Percentiles rank a stretch among this genome's conserved stretches.
Conservation (phyloP, 2,113 vertebrate genomes). For the Girardinichthys multiradiatus region DNA sequence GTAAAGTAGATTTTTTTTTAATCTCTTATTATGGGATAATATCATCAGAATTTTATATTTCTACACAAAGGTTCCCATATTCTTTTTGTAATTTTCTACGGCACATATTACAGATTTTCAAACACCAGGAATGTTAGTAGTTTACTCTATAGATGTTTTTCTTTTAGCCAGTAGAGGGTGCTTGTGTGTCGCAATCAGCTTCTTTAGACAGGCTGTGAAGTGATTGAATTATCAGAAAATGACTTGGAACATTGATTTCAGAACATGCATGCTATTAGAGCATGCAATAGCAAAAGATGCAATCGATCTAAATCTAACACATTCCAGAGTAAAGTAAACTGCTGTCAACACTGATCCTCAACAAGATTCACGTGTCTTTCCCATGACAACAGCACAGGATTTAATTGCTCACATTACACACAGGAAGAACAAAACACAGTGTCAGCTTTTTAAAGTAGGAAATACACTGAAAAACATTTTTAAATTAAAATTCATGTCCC, state of each 20-base stretch:
- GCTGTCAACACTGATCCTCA: not conserved
- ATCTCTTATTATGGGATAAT: no score
- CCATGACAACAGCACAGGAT: not conserved
- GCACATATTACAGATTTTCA: not conserved
- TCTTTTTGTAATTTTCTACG: not conserved
- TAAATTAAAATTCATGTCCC: not conserved
- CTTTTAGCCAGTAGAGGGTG: slow-evolving; percentile 66
- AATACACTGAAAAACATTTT: not conserved
- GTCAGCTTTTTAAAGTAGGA: not conserved
- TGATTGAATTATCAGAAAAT: not conserved
- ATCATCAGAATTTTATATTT: no score
- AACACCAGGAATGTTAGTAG: not conserved
- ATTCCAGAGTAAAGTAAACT: not conserved
- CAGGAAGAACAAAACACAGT: not conserved
- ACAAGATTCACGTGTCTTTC: slow-evolving; percentile 13
- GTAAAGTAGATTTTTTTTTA: not conserved
- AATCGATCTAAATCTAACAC: not conserved
- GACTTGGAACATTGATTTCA: not conserved
- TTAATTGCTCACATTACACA: slow-evolving; percentile 6
- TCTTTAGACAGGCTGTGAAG: not conserved
- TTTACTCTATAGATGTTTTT: not conserved
- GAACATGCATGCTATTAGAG: not conserved
- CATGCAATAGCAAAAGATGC: not conserved
- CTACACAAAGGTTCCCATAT: no score
- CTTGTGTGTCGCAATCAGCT: slow-evolving; percentile 43